Evolutionary conservation across 2,797 vertebrate genomes (phyloP).

Genomic region (Falco peregrinus): DNA sequence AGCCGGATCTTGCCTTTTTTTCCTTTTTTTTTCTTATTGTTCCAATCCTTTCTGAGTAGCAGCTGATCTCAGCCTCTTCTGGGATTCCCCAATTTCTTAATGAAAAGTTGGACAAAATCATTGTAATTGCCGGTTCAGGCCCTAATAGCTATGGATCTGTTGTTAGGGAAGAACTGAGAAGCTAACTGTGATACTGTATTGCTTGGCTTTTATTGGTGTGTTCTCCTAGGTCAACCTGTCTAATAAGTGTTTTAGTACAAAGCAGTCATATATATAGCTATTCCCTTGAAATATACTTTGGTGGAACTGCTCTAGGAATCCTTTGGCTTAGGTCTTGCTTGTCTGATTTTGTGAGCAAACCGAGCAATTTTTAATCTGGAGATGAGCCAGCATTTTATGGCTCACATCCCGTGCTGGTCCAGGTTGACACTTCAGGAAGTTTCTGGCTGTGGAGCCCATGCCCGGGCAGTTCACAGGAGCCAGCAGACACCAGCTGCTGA

Average conservation of each 20-base stretch:
- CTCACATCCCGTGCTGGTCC: neutral
- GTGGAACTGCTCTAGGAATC: neutral
- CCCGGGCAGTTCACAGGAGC: no score
- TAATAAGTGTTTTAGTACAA: neutral
- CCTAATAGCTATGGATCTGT: neutral
- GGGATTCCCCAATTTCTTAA: neutral
- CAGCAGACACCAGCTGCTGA: neutral
- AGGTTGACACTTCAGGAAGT: neutral
- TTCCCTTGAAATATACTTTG: neutral
- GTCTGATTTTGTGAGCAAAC: neutral
- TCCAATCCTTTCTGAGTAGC: neutral
- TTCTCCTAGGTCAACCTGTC: neutral
- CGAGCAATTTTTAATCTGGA: neutral
- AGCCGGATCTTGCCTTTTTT: neutral
- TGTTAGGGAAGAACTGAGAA: neutral
- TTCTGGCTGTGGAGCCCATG: neutral
- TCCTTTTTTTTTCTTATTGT: neutral
- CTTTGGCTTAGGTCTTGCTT: neutral
- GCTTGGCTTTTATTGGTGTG: neutral
- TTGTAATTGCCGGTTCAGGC: neutral
- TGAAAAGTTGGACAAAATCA: neutral
- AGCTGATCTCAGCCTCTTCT: neutral
- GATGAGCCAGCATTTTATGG: neutral
- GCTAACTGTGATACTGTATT: neutral
- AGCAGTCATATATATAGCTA: rapidly evolving